phyloP scores from a whole-genome alignment of 1,140 invertebrate genomes.

The Macrobrachium rosenbergii region DNA sequence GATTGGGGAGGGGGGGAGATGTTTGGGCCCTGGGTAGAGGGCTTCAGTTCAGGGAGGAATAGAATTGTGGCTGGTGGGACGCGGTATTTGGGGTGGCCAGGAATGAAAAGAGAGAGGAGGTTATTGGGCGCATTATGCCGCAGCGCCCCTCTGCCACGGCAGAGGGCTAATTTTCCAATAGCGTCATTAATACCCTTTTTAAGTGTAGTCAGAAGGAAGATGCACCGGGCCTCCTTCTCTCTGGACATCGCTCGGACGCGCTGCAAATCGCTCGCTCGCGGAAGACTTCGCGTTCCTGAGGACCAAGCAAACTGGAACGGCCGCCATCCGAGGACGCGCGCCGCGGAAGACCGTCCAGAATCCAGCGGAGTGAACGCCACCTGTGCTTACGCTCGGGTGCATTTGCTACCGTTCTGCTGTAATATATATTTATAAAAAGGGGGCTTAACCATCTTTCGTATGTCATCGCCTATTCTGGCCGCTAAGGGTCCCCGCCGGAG shows the following conservation, averaged over 20 bases:
- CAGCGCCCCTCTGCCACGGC: neutral
- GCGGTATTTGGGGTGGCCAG: neutral
- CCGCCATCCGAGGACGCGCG: neutral
- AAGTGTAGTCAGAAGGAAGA: conserved; percentile 18
- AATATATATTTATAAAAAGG: too few relatives aligned
- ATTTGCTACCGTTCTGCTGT: too few relatives aligned
- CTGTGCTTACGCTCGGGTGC: conserved; percentile 12
- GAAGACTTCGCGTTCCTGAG: neutral
- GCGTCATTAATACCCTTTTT: conserved; percentile 20
- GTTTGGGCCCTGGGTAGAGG: too few relatives aligned
- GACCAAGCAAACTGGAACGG: neutral
- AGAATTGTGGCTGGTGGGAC: too few relatives aligned
- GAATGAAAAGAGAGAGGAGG: conserved; percentile 2
- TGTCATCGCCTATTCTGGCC: too few relatives aligned
- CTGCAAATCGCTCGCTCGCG: neutral
- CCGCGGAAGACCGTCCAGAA: neutral
- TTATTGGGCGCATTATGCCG: conserved; percentile 1
- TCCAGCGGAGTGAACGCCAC: neutral
- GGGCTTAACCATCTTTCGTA: too few relatives aligned
- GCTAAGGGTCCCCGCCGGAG: too few relatives aligned
- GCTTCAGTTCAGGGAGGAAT: too few relatives aligned
- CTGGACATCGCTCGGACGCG: neutral
- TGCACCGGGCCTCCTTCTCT: neutral
- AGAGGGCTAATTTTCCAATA: conserved; percentile 7
- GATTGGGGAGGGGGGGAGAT: too few relatives aligned